Percentiles rank a stretch among this genome's conserved stretches.
These are phyloP conservation scores for Callorhinus ursinus DNA, from an alignment of 2,113 vertebrate genomes.

Conservation along the genomic window DNA sequence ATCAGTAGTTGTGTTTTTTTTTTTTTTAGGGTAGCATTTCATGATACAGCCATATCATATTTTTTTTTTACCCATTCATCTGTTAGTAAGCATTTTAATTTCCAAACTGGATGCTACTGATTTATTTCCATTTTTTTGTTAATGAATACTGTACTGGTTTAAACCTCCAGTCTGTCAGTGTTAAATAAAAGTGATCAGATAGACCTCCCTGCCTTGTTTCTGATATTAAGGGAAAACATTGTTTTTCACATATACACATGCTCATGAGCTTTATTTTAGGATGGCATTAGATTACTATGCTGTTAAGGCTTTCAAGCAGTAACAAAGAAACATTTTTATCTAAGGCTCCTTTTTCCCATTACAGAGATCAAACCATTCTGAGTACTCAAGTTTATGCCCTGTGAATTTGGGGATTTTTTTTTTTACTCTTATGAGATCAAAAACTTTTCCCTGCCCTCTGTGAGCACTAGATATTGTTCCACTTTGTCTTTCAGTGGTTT, in stretches of 20 bases:
- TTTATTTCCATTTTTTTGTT: neutral
- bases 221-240: neutral
- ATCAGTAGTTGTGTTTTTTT: neutral
- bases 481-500: neutral
- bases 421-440: neutral
- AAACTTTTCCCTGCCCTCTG: neutral
- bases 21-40: neutral
- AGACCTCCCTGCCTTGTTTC: neutral
- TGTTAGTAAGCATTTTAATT: conserved; percentile 4
- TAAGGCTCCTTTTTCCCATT: neutral
- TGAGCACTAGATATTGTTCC: neutral
- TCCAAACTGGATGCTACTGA: neutral
- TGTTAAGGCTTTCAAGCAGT: neutral
- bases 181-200: neutral
- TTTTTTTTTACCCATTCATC: neutral
- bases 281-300: neutral
- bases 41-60: neutral
- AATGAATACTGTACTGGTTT: neutral
- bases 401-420: neutral
- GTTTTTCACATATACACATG: neutral
- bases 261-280: neutral
- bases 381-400: neutral
- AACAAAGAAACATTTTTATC: neutral
- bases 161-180: neutral
- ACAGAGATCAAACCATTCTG: neutral